A percentile compares a stretch with the other conserved stretches of the same genome.
These are phyloP conservation scores for Cephus sareptanus DNA, from an alignment of 2,888 invertebrate genomes.

Conservation along the genomic window DNA sequence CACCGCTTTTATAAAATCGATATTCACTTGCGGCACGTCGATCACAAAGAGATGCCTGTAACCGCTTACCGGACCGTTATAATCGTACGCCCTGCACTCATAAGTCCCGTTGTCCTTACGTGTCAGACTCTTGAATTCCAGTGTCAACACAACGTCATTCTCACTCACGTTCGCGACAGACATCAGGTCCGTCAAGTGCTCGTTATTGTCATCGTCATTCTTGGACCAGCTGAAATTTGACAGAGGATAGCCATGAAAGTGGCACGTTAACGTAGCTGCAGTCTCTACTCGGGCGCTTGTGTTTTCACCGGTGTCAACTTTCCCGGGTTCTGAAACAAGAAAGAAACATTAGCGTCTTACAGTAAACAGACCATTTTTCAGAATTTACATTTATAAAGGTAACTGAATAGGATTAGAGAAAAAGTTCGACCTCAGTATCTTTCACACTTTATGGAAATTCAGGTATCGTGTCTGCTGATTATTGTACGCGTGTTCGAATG, in stretches of 20 bases:
- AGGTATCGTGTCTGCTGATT: neutral
- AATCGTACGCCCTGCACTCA: slow-evolving; percentile 56
- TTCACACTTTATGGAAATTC: neutral
- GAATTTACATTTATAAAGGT: neutral
- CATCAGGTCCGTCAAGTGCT: slow-evolving; percentile 60
- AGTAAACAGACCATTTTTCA: neutral
- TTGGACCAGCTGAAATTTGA: slow-evolving; percentile 71
- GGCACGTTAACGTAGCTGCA: slow-evolving; percentile 69
- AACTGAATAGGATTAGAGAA: neutral
- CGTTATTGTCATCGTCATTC: slow-evolving; percentile 65
- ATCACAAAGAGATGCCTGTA: slow-evolving; percentile 71
- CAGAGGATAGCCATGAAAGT: slow-evolving; percentile 73
- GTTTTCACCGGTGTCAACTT: slow-evolving; percentile 66
- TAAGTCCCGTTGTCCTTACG: slow-evolving; percentile 83
- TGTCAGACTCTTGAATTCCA: slow-evolving; percentile 70
- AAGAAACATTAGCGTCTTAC: slow-evolving; percentile 25
- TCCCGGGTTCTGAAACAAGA: slow-evolving; percentile 67
- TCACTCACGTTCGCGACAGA: slow-evolving; percentile 66
- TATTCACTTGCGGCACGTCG: slow-evolving; percentile 77
- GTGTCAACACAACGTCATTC: slow-evolving; percentile 71
- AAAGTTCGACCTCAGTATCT: neutral
- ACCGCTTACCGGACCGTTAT: slow-evolving; percentile 66
- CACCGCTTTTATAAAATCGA: slow-evolving; percentile 80
- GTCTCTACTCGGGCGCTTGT: slow-evolving; percentile 69
- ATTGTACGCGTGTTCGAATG: neutral